Evolutionary conservation across 2,888 invertebrate genomes (phyloP).

Genomic region (Tanaodytes sp.): DNA sequence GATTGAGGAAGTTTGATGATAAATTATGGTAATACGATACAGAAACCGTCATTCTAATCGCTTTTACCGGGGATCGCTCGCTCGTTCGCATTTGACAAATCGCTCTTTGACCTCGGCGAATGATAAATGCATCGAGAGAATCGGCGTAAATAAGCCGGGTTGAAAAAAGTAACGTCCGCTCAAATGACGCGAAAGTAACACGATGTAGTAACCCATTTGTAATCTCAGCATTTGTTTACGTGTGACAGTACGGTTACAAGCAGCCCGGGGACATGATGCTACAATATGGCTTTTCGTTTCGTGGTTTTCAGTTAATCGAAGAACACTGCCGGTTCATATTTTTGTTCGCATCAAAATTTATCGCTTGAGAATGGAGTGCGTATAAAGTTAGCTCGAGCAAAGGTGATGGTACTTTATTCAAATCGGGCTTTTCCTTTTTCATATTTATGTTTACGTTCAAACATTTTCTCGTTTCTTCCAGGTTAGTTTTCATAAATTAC

Average conservation of each 20-base stretch:
- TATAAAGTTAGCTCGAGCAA: too few species aligned
- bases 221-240: slow-evolving; percentile 14
- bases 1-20: neutral
- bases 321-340: too few species aligned
- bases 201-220: slow-evolving; percentile 8
- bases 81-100: slow-evolving; percentile 38
- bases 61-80: slow-evolving; percentile 11
- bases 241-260: too few species aligned
- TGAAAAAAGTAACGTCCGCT: slow-evolving; percentile 4
- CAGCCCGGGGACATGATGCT: neutral
- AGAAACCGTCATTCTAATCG: slow-evolving; percentile 21
- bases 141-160: slow-evolving; percentile 15
- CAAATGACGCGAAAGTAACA: slow-evolving; percentile 14
- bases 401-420: too few species aligned
- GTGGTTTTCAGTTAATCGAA: slow-evolving; percentile 17
- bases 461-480: too few species aligned
- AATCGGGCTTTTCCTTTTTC: too few species aligned
- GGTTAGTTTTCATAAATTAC: too few species aligned
- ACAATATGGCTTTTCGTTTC: neutral
- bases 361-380: too few species aligned
- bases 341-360: too few species aligned
- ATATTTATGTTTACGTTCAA: too few species aligned
- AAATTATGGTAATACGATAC: slow-evolving; percentile 45
- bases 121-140: slow-evolving; percentile 33
- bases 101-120: slow-evolving; percentile 14